Conservation (phyloP, 2,113 vertebrate genomes). For the Spheniscus mendiculus region DNA sequence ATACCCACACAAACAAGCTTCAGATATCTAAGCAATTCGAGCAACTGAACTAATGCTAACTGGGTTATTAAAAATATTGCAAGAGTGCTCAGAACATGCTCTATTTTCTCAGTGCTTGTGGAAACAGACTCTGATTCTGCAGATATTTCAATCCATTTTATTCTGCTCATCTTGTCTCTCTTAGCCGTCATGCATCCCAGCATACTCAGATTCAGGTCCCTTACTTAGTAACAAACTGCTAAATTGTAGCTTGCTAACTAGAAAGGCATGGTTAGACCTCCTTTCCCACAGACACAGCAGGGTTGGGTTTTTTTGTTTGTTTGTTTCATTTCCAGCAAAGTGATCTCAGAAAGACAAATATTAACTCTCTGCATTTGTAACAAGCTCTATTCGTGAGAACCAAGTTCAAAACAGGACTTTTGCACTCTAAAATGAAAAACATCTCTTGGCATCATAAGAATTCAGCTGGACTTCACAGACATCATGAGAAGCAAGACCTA, state of each 20-base stretch:
- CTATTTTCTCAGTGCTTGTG: not conserved
- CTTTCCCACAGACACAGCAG: slow-evolving; percentile 21
- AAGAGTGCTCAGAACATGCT: not conserved
- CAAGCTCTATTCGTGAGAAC: not conserved
- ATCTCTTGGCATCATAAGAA: not conserved
- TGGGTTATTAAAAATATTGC: not conserved
- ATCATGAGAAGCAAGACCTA: not conserved
- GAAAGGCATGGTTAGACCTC: not conserved
- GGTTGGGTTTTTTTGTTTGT: not conserved
- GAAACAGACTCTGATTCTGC: not conserved
- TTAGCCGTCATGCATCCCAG: rapidly evolving
- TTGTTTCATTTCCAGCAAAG: slow-evolving; percentile 9
- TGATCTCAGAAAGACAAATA: slow-evolving; percentile 28
- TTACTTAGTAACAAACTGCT: not conserved
- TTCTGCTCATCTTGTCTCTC: not conserved
- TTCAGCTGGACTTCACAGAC: not conserved
- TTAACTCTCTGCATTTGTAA: not conserved
- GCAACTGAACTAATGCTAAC: not conserved
- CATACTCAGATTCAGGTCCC: not conserved
- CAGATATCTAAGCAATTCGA: not conserved
- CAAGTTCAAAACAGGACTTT: not conserved
- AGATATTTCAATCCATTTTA: not conserved
- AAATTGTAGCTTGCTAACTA: not conserved
- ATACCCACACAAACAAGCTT: not conserved
- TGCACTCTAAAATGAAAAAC: not conserved